phyloP scores from a whole-genome alignment of 2,797 vertebrate genomes.

The Lateolabrax maculatus region DNA sequence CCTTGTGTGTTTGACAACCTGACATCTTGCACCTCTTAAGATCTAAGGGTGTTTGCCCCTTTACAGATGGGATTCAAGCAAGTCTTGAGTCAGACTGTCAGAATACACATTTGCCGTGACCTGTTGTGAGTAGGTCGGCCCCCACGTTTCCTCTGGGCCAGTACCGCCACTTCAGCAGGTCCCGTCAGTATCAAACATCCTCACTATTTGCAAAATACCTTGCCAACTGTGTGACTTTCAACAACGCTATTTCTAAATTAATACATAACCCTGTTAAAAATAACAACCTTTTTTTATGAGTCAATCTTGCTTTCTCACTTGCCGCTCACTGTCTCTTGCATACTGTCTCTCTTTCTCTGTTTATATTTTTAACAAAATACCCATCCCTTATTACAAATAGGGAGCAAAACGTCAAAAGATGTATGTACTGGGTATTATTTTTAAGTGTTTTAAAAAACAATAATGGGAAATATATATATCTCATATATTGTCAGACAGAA shows the following conservation, averaged over 20 bases:
- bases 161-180: background rate
- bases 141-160: background rate
- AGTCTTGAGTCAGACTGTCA: conserved; percentile 11
- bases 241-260: background rate
- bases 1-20: conserved; percentile 57
- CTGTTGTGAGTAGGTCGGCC: background rate
- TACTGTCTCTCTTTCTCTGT: background rate
- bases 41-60: conserved; percentile 36
- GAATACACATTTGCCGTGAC: conserved; percentile 2
- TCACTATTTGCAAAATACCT: conserved; percentile 3
- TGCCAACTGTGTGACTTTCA: background rate
- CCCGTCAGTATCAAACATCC: background rate
- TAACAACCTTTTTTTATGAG: background rate
- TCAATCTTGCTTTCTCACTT: background rate
- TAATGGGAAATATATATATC: too few species aligned
- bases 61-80: conserved; percentile 33
- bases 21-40: conserved; percentile 39
- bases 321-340: background rate
- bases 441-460: too few species aligned
- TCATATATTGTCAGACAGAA: too few species aligned
- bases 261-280: background rate
- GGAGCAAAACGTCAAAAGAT: too few species aligned
- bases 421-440: too few species aligned
- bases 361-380: background rate
- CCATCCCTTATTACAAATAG: background rate